A percentile compares a stretch with the other conserved stretches of the same genome.
Conservation (phyloP, 2,888 invertebrate species). For the Stictocephala bisonia region DNA sequence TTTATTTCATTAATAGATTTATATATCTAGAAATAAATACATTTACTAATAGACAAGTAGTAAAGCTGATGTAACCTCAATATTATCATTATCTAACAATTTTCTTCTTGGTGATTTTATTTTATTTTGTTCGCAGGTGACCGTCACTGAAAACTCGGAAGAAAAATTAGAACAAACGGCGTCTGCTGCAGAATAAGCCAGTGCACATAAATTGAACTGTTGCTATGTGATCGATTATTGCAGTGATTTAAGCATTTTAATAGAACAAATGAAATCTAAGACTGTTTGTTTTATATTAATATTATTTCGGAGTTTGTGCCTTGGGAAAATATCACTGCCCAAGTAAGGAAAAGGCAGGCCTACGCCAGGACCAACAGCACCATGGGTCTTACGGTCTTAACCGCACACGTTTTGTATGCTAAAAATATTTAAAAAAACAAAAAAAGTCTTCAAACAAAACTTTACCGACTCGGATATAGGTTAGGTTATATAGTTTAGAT, state of each 20-base stretch:
- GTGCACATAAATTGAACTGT: too few species aligned
- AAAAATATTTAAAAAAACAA: not conserved
- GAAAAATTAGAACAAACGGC: conserved; percentile 17
- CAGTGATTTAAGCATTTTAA: conserved; percentile 24
- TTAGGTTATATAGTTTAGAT: conserved; percentile 42
- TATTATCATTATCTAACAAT: too few species aligned
- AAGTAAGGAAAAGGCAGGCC: conserved; percentile 30
- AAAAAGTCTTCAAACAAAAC: conserved; percentile 35
- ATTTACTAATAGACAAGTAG: too few species aligned
- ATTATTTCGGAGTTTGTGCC: conserved; percentile 42
- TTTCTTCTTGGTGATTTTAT: too few species aligned
- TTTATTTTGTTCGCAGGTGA: too few species aligned
- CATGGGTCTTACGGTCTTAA: too few species aligned
- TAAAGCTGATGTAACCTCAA: too few species aligned
- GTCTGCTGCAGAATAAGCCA: conserved; percentile 23
- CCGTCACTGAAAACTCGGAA: conserved; percentile 12
- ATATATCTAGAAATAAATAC: too few species aligned
- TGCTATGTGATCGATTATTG: not conserved
- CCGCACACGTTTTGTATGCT: conserved; percentile 11
- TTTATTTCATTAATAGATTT: too few species aligned
- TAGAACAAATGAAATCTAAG: conserved; percentile 9
- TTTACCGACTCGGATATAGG: conserved; percentile 27
- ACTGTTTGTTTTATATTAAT: conserved; percentile 40
- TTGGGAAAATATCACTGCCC: conserved; percentile 47
- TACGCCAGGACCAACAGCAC: conserved; percentile 14